phyloP scores from a whole-genome alignment of 23 tunicate genomes.

The Ascidia mentula region DNA sequence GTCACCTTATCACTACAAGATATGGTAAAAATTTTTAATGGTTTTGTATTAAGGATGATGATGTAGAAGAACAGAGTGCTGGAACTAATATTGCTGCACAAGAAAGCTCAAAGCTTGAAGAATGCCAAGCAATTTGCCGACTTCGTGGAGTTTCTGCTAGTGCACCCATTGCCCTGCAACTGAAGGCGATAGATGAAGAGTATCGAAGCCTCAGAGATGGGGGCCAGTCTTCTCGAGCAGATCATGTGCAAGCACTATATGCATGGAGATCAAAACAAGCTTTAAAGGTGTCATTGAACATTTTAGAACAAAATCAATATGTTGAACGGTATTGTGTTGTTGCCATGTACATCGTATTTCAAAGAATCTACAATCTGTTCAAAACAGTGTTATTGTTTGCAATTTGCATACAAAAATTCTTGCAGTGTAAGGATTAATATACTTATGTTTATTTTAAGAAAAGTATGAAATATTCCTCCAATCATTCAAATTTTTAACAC shows the following conservation, averaged over 20 bases:
- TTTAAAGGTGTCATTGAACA: conserved; percentile 30
- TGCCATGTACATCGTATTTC: too few relatives aligned
- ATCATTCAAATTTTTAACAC: too few relatives aligned
- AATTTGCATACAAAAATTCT: too few relatives aligned
- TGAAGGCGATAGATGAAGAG: conserved; percentile 92
- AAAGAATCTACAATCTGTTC: too few relatives aligned
- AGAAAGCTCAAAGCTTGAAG: conserved; percentile 83
- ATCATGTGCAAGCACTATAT: conserved; percentile 80
- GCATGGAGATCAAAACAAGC: conserved; percentile 89
- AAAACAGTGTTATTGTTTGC: too few relatives aligned
- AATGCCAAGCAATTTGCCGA: conserved; percentile 75
- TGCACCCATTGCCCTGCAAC: conserved; percentile 81
- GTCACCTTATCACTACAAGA: neutral
- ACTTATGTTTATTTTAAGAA: too few relatives aligned
- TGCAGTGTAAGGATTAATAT: too few relatives aligned
- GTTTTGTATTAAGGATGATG: conserved; percentile 45
- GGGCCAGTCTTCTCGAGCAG: conserved; percentile 78
- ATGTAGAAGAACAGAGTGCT: conserved; percentile 49
- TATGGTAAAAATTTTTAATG: neutral
- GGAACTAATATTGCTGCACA: conserved; percentile 61
- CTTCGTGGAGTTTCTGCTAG: conserved; percentile 71
- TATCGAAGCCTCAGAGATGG: conserved; percentile 51
- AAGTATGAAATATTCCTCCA: too few relatives aligned
- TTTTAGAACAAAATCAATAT: too few relatives aligned
- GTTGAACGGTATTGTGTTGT: too few relatives aligned